Conservation (phyloP, 2,113 vertebrate species). For the Phylloscopus trochilus region DNA sequence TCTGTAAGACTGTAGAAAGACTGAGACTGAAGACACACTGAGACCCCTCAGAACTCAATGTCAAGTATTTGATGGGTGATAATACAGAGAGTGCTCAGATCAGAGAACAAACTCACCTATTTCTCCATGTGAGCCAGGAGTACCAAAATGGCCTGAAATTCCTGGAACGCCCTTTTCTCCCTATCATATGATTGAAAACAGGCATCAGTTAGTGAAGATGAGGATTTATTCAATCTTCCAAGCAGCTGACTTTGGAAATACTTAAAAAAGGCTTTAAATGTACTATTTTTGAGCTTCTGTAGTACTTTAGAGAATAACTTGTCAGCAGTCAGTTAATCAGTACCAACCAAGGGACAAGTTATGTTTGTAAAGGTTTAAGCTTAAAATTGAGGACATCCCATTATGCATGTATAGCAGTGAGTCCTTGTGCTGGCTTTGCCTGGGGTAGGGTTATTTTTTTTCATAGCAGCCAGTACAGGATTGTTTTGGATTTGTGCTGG, state of each 20-base stretch:
- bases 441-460: background rate
- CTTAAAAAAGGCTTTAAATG: background rate
- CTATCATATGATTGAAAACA: slow-evolving; percentile 64
- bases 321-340: background rate
- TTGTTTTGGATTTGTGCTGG: background rate
- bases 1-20: background rate
- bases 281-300: background rate
- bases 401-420: background rate
- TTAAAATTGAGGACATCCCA: background rate
- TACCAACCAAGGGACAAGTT: background rate
- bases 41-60: background rate
- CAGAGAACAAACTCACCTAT: slow-evolving; percentile 73
- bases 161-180: slow-evolving; percentile 85
- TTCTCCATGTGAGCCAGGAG: slow-evolving; percentile 77
- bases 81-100: background rate
- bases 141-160: slow-evolving; percentile 77
- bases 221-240: background rate
- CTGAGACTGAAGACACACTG: background rate
- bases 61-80: background rate
- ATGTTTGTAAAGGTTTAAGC: background rate
- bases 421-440: background rate
- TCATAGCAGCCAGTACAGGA: background rate
- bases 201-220: background rate
- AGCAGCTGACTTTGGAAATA: background rate
- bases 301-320: background rate